Evolutionary conservation across 1,140 invertebrate species (phyloP).

Genomic region (Drosophila orosa): DNA sequence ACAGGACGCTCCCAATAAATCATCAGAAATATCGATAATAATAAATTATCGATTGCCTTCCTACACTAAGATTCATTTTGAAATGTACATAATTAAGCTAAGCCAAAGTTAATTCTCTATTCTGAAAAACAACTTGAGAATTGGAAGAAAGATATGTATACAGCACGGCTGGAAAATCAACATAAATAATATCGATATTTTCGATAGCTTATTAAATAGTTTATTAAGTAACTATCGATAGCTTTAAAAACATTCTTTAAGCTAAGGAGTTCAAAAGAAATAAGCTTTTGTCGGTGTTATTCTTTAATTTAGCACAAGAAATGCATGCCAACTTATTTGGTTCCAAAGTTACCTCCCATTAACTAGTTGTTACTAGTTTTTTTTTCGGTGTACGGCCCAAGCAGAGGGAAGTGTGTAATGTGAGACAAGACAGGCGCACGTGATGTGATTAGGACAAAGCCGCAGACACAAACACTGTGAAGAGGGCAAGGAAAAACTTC

Average conservation of each 20-base stretch:
- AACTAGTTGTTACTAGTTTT: background rate
- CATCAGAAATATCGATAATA: background rate
- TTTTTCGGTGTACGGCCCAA: conserved; percentile 8
- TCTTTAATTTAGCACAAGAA: background rate
- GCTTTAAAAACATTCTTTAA: too few relatives aligned
- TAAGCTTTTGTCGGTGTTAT: too few relatives aligned
- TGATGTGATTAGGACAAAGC: conserved; percentile 78
- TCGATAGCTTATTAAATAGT: background rate
- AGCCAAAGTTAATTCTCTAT: background rate
- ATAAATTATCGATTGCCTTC: background rate
- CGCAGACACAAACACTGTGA: conserved; percentile 44
- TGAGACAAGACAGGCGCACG: conserved; percentile 61
- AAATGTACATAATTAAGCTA: background rate
- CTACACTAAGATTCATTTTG: background rate
- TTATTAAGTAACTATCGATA: background rate
- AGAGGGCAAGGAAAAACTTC: conserved; percentile 43
- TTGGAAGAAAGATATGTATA: background rate
- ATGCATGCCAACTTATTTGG: background rate
- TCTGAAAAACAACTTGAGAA: background rate
- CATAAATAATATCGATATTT: background rate
- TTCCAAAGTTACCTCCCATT: background rate
- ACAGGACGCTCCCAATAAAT: background rate
- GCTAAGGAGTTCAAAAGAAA: background rate
- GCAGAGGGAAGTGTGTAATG: conserved; percentile 46
- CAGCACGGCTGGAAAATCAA: background rate